phyloP scores from a whole-genome alignment of 2,797 vertebrate species.

The Hypotaenidia philippensis region DNA sequence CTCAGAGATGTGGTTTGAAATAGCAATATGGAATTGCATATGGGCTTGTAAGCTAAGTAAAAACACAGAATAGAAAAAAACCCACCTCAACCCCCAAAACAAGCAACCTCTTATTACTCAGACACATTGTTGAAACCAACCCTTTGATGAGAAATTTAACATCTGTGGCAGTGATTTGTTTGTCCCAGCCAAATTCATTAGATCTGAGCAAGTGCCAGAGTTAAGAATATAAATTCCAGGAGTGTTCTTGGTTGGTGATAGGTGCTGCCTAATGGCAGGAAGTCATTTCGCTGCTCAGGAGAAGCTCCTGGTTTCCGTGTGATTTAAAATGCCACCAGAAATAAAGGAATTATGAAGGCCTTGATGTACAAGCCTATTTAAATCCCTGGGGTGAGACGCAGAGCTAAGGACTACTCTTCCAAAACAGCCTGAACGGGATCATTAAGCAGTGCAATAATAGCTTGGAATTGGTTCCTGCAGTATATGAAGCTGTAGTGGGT shows the following conservation, averaged over 20 bases:
- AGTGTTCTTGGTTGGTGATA: neutral
- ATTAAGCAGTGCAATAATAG: constrained; percentile 73
- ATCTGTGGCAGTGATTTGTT: constrained; percentile 27
- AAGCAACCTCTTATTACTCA: neutral
- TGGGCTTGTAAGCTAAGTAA: neutral
- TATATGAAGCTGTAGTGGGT: constrained; percentile 34
- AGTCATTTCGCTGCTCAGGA: constrained; percentile 57
- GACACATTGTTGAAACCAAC: neutral
- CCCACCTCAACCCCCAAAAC: neutral
- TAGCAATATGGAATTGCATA: neutral
- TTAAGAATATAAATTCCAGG: constrained; percentile 50
- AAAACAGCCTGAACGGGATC: constrained; percentile 66
- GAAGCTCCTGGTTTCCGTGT: constrained; percentile 42
- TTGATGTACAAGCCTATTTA: constrained; percentile 73
- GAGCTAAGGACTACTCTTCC: constrained; percentile 67
- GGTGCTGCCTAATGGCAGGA: constrained; percentile 36
- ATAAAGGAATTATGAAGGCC: constrained; percentile 71
- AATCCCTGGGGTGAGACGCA: constrained; percentile 67
- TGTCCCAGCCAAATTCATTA: constrained; percentile 23
- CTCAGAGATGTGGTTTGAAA: neutral
- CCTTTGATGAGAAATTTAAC: neutral
- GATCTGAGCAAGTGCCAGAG: constrained; percentile 2
- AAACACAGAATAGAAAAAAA: neutral
- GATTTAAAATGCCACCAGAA: constrained; percentile 73
- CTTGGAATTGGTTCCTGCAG: constrained; percentile 40